Base-by-base conservation (phyloP, 2,888 invertebrate species). In the Metacarcinus magister region DNA sequence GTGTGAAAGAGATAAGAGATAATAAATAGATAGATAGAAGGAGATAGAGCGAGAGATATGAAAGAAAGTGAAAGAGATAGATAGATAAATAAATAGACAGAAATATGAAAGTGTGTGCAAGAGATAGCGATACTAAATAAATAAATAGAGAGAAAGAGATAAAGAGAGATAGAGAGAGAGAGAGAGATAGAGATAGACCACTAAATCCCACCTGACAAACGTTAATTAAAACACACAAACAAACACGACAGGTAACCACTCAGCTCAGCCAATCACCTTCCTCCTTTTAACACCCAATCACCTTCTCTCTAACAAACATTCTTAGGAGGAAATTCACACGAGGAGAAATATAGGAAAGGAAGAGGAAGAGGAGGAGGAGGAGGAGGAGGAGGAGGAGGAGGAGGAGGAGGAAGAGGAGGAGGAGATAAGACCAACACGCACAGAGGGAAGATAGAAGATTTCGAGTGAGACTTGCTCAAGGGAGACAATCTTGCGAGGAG, bases 401-500 rank as follows among this genome's bases (percentile, higher is more conserved):
- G 28, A 48, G 54, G 92, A 92, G 48, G 32, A 92, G 48, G 54
- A 28, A 32, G 92, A 92, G 28, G 54, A 44, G 48, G 16, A 48
- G 48, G 8, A 92, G 48, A 92, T 54, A 92, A 32, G 92, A 46
- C 43, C 8, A 43, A n/a, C n/a, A 48, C 44, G 48, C 48, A 92
- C 32, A 48, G 32, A 32, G 54, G 5, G 19, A 16, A 28, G 32
- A 23, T 48, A 92, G 28, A 16, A 92, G 48, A 92, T 92, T n/a
- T 32, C 32, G 92, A 19, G 92, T 54, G 32, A 82, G 67, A 67
- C 67, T 67, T 67, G 67, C 67, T 67, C 67, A 67, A 48, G 67
- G 67, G n/a, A 67, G 82, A 82, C 82, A 82, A 82, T 82, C 82
- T 82, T 82, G 32, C 19, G 28, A 32, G 82, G 82, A 82, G 82